Evolutionary conservation across 2,888 invertebrate species (phyloP).

Genomic region (Endotricha flammealis): DNA sequence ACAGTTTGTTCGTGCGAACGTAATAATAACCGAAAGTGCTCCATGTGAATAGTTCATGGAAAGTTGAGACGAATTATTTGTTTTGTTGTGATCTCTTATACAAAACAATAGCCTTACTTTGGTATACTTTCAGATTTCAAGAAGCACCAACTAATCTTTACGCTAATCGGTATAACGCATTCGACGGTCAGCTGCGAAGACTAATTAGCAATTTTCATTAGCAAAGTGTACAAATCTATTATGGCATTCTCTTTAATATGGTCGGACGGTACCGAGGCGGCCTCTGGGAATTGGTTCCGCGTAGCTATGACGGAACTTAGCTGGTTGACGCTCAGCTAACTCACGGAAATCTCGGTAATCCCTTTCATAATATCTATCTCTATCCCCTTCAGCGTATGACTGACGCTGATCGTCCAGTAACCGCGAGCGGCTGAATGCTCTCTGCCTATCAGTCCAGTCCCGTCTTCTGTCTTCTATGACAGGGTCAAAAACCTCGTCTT

Average conservation of each 20-base stretch:
- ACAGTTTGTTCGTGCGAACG: slow-evolving; percentile 7
- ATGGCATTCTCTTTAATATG: slow-evolving; percentile 68
- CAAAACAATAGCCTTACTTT: slow-evolving; percentile 5
- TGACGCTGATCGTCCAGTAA: slow-evolving; percentile 66
- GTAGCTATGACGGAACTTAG: slow-evolving; percentile 81
- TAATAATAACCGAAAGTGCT: slow-evolving; percentile 9
- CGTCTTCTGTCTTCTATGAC: slow-evolving; percentile 62
- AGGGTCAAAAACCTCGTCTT: slow-evolving; percentile 68
- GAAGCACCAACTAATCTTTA: slow-evolving; percentile 2
- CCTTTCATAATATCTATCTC: slow-evolving; percentile 63
- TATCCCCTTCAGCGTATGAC: slow-evolving; percentile 60
- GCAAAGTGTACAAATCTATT: slow-evolving; percentile 44
- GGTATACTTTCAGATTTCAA: slow-evolving; percentile 6
- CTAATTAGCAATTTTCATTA: slow-evolving; percentile 2
- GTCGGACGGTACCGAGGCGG: slow-evolving; percentile 68
- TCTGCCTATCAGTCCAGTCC: slow-evolving; percentile 65
- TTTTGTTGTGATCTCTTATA: slow-evolving; percentile 6
- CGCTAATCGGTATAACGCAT: not conserved
- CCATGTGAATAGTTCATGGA: slow-evolving; percentile 9
- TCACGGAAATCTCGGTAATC: slow-evolving; percentile 68
- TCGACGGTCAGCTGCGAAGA: not conserved
- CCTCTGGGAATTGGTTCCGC: slow-evolving; percentile 81
- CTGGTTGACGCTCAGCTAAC: slow-evolving; percentile 57
- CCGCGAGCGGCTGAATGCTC: slow-evolving; percentile 70
- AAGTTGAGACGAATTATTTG: slow-evolving; percentile 8